Base-by-base conservation (phyloP, 2,888 invertebrate species). In the Ormyrus labotus region DNA sequence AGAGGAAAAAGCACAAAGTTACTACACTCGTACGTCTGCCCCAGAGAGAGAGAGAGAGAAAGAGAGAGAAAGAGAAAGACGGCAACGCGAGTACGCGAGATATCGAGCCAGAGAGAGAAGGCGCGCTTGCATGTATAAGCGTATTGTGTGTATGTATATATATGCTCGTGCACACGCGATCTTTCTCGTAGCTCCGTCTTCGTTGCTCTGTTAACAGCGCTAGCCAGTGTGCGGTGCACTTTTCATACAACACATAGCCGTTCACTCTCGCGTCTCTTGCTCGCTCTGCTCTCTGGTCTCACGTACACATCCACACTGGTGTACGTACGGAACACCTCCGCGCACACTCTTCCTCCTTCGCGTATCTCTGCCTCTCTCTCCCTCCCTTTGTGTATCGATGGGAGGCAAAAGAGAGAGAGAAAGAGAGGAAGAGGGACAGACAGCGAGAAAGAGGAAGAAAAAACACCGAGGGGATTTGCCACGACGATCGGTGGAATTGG, bases 251-350 rank as follows among this genome's bases (percentile, higher is more conserved):
- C 53, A 34, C 75, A 53, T 53, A n/a, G 65, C 60, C 75, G 74
- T 89, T 89, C 88, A 89, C 89, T 87, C 88, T 88, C 85, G 88
- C 89, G 88, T 89, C 89, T 89, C 88, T 89, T 88, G 80, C 74
- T 68, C 76, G 71, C 77, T 68, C 73, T 71, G 73, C 81, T 69
- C 75, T 69, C 76, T 78, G 50, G 34, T 58, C 80, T 90, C 90
- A 89, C 88, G 88, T 87, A 89, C 88, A 11, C 64, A 34, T 34
- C 34, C 48, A 19, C 58, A 0, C 11, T 50, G 50, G 58, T 48
- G 48, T 61, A 61, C 67, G 67, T 72, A 72, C 51, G 57, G 65
- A 74, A 73, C 71, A 73, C 74, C 65, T 64, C 74, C 68, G 58
- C 73, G 80, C 81, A 70, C 69, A 55, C 53, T 77, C 58, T 61